Base-by-base conservation (phyloP, 2,113 vertebrate species). In the Gallinago undulata region DNA sequence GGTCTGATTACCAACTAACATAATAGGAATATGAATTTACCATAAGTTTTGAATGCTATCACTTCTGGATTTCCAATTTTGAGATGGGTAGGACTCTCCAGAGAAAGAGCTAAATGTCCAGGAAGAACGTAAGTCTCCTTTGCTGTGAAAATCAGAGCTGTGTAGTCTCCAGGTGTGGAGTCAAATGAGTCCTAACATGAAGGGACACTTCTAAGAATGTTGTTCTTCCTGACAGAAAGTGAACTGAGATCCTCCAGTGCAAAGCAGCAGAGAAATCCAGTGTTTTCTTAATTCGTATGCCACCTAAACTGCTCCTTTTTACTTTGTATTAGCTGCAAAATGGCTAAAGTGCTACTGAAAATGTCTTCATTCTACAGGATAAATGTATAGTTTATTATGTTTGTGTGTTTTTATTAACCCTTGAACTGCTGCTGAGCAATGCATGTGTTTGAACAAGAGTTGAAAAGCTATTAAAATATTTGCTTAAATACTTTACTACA, bases 401-500 rank as follows among this genome's bases (percentile, higher is more conserved):
- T 95, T 91, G 43, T 95, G 39, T 91, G 41, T 17, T 95, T 94
- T 96, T 84, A 80, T 96, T 95, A 95, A 96, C 95, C 55, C 86
- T 64, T 94, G 64, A 96, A 93, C 90, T 93, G 31, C 67, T 86
- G 80, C 70, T 69, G 57, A 89, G 64, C 50, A 93, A 76, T 75
- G 81, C 57, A 78, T 90, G 48, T 96, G 82, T 96, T 97, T 92
- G 84, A 95, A 82, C 81, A 95, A 87, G 75, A 10, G 85, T 80
- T 94, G 91, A 92, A 93, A 96, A 93, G 78, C 92, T 88, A 96
- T 79, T 95, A 94, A 96, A 95, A 93, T 94, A 92, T 95, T 97
- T 97, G 72, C 63, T 96, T 93, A 92, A 92, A 95, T 85, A 62
- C 50, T 92, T 91, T 87, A 75, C 68, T 79, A 67, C 68, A 91